A percentile compares a stretch with the other conserved stretches of the same genome.
Conservation (phyloP, 2,113 vertebrate species). For the Oxyruncus cristatus region DNA sequence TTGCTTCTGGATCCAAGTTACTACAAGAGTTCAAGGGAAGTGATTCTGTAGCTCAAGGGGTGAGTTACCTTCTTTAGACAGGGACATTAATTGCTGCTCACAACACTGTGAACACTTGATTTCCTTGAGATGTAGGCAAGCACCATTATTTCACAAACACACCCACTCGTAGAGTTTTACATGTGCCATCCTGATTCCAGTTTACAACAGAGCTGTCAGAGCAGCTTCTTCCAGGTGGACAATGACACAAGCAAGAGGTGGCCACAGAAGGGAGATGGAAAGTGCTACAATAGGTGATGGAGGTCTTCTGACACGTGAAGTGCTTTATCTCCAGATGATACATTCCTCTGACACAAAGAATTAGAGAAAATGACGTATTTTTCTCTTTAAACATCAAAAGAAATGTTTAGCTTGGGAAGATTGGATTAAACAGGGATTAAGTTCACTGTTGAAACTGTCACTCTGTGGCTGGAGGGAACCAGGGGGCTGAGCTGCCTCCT, state of each 20-base stretch:
- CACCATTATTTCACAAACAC: not conserved
- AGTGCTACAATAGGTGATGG: not conserved
- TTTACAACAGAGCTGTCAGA: not conserved
- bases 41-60: not conserved
- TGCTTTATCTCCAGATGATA: not conserved
- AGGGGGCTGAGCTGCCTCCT: not conserved
- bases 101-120: not conserved
- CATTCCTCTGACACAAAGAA: slow-evolving; percentile 21
- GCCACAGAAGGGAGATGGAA: not conserved
- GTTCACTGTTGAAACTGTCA: slow-evolving; percentile 28
- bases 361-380: slow-evolving; percentile 6
- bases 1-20: not conserved
- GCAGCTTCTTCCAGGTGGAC: not conserved
- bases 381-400: slow-evolving; percentile 36
- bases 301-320: not conserved
- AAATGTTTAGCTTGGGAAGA: slow-evolving; percentile 23
- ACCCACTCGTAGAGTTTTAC: not conserved
- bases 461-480: not conserved
- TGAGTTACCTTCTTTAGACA: not conserved
- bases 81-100: not conserved
- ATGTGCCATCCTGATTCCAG: not conserved
- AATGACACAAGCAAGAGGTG: not conserved
- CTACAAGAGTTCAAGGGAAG: not conserved
- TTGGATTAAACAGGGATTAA: slow-evolving; percentile 43
- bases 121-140: not conserved